Evolutionary conservation across 2,888 invertebrate genomes (phyloP), one percentile per base, ranked within the genome.

Genomic region (Cantharis lateralis): DNA sequence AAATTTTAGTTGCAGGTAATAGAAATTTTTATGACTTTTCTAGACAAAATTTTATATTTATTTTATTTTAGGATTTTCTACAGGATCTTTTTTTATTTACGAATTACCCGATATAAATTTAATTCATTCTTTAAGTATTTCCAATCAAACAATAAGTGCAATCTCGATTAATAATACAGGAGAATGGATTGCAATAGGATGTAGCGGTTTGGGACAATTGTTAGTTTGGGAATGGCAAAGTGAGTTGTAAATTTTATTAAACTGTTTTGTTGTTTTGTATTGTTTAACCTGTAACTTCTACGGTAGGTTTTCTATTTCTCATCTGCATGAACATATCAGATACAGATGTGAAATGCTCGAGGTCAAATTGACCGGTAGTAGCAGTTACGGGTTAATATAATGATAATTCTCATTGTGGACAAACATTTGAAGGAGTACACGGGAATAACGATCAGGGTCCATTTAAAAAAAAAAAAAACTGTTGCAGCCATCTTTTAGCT

Each of bases 171-270:
- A 98, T 84, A 87, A 90, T 5, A 93, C 94, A 0, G 99, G 98
- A 0, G 98, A 99, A 86, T 99, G 99, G 99, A 93, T 99, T 80
- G 98, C 97, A 0, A 89, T 99, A 62, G 99, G 96, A 0, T 97
- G 97, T 83, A 92, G 94, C 0, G 92, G 93, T 71, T 90, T 95
- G n/a, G 98, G 98, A 0, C 98, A 99, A 86, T 89, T 99, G 70
- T 88, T 99, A 16, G 99, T 99, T 1, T 99, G 99, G 98, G 99
- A 99, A 89, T 99, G 99, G 99, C 98, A 98, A 89, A 98, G 98
- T 91, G 85, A 89, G 89, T 48, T 48, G 7, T 7, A 48, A 11
- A 48, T 48, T 48, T 48, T n/a, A 63, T 63, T 63, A 63, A 11
- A 16, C 3, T 1, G 0, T 48, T 48, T 48, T n/a, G n/a, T 48